Evolutionary conservation across 2,888 invertebrate genomes (phyloP).

Genomic region (Meiosimyza decipiens): DNA sequence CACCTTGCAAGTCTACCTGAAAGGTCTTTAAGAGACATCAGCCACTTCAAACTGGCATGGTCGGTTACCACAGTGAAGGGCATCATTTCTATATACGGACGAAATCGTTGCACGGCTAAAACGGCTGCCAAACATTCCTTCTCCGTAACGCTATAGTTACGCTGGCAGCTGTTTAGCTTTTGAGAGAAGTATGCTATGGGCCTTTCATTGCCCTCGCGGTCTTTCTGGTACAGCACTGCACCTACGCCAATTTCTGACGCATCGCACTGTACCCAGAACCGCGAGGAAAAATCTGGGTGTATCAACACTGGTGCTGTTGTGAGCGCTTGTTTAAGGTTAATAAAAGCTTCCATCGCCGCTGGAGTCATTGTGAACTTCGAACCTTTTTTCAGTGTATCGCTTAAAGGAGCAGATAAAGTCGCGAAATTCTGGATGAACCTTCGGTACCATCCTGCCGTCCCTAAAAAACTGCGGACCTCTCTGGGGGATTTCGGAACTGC

Average conservation of each 20-base stretch:
- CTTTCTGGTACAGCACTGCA: no score
- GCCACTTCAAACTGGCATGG: background rate
- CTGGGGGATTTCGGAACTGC: no score
- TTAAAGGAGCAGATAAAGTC: no score
- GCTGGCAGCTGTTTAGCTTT: no score
- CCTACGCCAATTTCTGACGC: no score
- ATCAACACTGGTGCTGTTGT: conserved; percentile 17
- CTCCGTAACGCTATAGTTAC: background rate
- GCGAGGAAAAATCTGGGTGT: conserved; percentile 1
- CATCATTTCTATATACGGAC: background rate
- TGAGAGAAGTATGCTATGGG: no score
- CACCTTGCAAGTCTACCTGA: background rate
- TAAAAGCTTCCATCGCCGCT: conserved; percentile 24
- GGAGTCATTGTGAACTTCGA: conserved; percentile 7
- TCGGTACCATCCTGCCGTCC: no score
- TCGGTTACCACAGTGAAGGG: background rate
- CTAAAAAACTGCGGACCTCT: no score
- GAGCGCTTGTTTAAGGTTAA: conserved; percentile 10
- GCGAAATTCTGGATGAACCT: no score
- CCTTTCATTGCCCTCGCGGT: no score
- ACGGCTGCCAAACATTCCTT: background rate
- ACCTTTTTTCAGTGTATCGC: no score
- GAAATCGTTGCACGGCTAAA: background rate
- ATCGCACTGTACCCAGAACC: no score
- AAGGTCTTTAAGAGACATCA: background rate